Evolutionary conservation across 53 echinoderm and acorn worm species (phyloP).

Genomic region (Echinometra lucunter): DNA sequence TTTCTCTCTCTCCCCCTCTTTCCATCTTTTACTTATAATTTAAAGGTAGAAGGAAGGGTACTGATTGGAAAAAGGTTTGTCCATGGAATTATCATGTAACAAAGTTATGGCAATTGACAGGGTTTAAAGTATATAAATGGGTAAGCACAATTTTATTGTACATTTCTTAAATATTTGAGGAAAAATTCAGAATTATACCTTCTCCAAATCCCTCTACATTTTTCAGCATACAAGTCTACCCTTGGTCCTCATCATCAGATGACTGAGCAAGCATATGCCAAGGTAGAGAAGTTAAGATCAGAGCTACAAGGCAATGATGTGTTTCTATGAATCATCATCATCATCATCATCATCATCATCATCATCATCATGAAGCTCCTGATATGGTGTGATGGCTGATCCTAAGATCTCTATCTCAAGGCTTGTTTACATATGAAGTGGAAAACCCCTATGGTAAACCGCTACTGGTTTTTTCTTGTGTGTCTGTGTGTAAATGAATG

Average conservation of each 20-base stretch:
- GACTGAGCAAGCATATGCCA: slow-evolving; percentile 79
- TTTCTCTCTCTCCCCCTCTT: not conserved
- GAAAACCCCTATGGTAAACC: too few species aligned
- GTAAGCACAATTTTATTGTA: not conserved
- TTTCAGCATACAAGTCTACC: slow-evolving; percentile 80
- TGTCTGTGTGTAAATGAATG: too few species aligned
- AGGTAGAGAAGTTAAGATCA: slow-evolving; percentile 73
- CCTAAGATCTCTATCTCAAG: not conserved
- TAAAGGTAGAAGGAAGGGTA: not conserved
- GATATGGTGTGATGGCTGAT: not conserved
- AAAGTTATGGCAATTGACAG: not conserved
- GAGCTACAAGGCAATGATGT: slow-evolving; percentile 71
- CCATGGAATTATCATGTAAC: not conserved
- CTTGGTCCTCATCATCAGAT: slow-evolving; percentile 84
- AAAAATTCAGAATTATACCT: not conserved
- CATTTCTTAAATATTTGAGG: not conserved
- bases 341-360: too few species aligned
- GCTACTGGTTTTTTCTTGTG: too few species aligned
- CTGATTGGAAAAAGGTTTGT: not conserved
- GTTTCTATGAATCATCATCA: not conserved
- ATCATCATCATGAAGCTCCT: not conserved
- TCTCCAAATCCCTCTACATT: not conserved
- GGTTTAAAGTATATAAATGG: not conserved
- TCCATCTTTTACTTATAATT: too few species aligned
- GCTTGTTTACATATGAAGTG: too few species aligned